These are phyloP conservation scores for Polypterus senegalus DNA, from an alignment of 2,113 vertebrate genomes.

Conservation along the genomic window DNA sequence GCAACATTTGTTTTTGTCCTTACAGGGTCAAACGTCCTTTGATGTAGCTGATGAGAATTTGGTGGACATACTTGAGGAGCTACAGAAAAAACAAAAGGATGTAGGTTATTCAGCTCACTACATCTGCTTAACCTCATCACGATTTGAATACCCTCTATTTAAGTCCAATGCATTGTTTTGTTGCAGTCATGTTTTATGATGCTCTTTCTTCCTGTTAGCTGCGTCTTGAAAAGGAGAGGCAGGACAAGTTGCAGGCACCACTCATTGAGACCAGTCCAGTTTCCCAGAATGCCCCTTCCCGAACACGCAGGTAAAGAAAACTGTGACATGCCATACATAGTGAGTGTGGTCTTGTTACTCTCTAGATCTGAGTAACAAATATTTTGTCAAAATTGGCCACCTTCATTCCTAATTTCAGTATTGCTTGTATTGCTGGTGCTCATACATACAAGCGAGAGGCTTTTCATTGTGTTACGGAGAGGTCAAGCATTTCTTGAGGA, in stretches of 20 bases:
- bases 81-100: slow-evolving; percentile 60
- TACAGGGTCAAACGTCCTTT: slow-evolving; percentile 51
- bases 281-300: slow-evolving; percentile 42
- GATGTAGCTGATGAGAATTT: slow-evolving; percentile 60
- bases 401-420: no score
- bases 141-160: no score
- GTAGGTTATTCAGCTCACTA: slow-evolving; percentile 29
- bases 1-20: slow-evolving; percentile 23
- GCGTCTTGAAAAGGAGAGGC: slow-evolving; percentile 54
- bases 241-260: slow-evolving; percentile 30
- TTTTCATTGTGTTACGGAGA: no score
- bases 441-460: no score
- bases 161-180: neutral
- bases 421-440: no score
- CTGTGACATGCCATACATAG: no score
- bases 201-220: slow-evolving; percentile 34
- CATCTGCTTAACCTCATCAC: no score
- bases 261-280: slow-evolving; percentile 50
- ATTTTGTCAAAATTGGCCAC: no score
- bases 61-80: slow-evolving; percentile 50
- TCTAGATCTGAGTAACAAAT: no score
- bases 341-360: no score
- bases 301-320: slow-evolving; percentile 47
- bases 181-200: neutral
- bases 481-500: no score